Percentiles rank a stretch among this genome's conserved stretches.
Conservation (phyloP, 2,888 invertebrate species). For the Eupithecia vulgata region DNA sequence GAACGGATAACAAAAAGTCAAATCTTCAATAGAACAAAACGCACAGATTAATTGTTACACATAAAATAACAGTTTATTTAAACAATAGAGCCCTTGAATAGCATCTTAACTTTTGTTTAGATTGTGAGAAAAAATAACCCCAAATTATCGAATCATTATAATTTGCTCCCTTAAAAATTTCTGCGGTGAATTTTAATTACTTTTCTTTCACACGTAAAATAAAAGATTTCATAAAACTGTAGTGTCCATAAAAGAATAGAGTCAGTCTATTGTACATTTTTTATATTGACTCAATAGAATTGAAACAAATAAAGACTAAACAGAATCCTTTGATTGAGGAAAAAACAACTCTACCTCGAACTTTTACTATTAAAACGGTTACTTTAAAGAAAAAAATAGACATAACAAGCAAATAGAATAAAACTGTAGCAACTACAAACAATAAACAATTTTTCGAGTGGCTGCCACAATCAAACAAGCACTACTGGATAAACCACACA, state of each 20-base stretch:
- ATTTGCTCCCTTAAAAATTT: constrained; percentile 41
- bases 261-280: background rate
- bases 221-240: background rate
- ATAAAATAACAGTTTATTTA: constrained; percentile 40
- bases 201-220: constrained; percentile 28
- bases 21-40: constrained; percentile 28
- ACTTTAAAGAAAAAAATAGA: background rate
- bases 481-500: constrained; percentile 34
- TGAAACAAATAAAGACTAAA: background rate
- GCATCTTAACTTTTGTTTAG: constrained; percentile 61
- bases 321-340: background rate
- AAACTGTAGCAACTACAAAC: background rate
- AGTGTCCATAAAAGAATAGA: background rate
- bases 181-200: constrained; percentile 16
- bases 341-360: background rate
- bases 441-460: constrained; percentile 15
- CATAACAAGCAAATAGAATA: background rate
- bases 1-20: constrained; percentile 14
- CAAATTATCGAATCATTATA: constrained; percentile 53
- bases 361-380: background rate
- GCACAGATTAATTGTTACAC: constrained; percentile 41
- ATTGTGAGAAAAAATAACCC: constrained; percentile 69
- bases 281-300: background rate
- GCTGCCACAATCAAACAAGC: constrained; percentile 19
- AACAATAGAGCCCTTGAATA: constrained; percentile 44